These are phyloP conservation scores for Etheostoma nigrum DNA, from an alignment of 2,797 vertebrate species.

Conservation along the genomic window DNA sequence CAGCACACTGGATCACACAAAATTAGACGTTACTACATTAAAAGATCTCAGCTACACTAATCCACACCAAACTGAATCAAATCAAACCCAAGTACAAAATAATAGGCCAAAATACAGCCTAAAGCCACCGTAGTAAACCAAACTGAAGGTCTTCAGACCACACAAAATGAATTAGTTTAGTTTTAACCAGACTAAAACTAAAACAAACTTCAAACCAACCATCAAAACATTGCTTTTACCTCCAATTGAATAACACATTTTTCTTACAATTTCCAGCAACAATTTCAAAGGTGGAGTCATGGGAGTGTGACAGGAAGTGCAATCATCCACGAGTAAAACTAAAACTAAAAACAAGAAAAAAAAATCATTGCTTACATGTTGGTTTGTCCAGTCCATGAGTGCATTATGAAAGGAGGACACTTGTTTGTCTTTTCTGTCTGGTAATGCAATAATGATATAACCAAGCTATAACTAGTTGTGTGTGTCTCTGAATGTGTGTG, in stretches of 20 bases:
- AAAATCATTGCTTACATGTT: background rate
- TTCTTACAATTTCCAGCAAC: background rate
- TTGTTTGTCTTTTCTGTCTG: background rate
- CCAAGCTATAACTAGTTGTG: background rate
- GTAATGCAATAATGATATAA: background rate
- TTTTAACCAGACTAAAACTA: background rate
- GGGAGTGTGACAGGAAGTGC: constrained; percentile 6
- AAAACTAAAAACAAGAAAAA: constrained; percentile 1
- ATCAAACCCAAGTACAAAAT: background rate
- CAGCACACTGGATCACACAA: constrained; percentile 13
- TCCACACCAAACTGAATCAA: background rate
- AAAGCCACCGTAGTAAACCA: background rate
- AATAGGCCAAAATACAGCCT: background rate
- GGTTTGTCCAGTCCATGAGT: background rate
- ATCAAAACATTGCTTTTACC: constrained; percentile 5
- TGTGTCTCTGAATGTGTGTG: background rate
- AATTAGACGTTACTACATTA: background rate
- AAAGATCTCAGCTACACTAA: background rate
- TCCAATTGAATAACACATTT: background rate
- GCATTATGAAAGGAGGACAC: background rate
- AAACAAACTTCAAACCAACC: background rate
- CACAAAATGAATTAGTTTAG: background rate
- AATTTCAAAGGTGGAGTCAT: constrained; percentile 12
- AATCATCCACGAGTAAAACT: background rate
- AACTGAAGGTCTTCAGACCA: background rate